A percentile compares a stretch with the other conserved stretches of the same genome.
phyloP scores from a whole-genome alignment of 1,140 invertebrate genomes.

The Hyles vespertilio region DNA sequence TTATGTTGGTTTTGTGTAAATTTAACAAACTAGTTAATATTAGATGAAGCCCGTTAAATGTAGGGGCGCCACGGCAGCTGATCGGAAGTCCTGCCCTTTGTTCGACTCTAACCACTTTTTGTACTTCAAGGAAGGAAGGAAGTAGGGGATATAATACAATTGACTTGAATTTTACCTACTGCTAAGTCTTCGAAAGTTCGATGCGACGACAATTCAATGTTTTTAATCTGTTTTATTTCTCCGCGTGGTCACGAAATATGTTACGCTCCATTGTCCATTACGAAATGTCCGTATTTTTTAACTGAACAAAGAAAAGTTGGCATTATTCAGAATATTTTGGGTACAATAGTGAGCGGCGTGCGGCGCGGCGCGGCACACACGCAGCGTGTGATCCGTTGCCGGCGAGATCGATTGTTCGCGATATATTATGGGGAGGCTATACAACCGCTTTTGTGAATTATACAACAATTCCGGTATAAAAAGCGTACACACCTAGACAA shows the following conservation, averaged over 20 bases:
- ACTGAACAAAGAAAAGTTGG: slow-evolving; percentile 55
- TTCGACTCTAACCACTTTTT: slow-evolving; percentile 51
- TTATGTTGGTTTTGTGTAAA: too few relatives aligned
- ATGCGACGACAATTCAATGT: background rate
- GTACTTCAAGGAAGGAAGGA: slow-evolving; percentile 56
- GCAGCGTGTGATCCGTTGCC: slow-evolving; percentile 58
- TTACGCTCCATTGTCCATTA: slow-evolving; percentile 51
- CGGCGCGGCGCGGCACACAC: slow-evolving; percentile 54
- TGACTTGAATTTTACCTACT: too few relatives aligned
- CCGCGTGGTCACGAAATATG: slow-evolving; percentile 39
- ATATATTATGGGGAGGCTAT: slow-evolving; percentile 47
- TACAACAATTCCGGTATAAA: slow-evolving; percentile 24
- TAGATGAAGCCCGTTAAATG: slow-evolving; percentile 61
- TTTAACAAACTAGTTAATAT: slow-evolving; percentile 12
- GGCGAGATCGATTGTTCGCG: slow-evolving; percentile 52
- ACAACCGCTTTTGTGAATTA: slow-evolving; percentile 26
- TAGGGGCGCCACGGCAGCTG: slow-evolving; percentile 58
- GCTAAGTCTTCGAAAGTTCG: too few relatives aligned
- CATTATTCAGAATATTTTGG: slow-evolving; percentile 62
- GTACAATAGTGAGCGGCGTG: slow-evolving; percentile 43
- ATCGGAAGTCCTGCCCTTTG: slow-evolving; percentile 72
- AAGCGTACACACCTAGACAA: slow-evolving; percentile 40
- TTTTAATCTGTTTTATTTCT: slow-evolving; percentile 18
- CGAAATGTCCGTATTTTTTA: slow-evolving; percentile 62
- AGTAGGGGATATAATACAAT: slow-evolving; percentile 25